Evolutionary conservation across 2,888 invertebrate species (phyloP), one percentile per base, ranked within the genome.

Genomic region (Campoplex capitator): DNA sequence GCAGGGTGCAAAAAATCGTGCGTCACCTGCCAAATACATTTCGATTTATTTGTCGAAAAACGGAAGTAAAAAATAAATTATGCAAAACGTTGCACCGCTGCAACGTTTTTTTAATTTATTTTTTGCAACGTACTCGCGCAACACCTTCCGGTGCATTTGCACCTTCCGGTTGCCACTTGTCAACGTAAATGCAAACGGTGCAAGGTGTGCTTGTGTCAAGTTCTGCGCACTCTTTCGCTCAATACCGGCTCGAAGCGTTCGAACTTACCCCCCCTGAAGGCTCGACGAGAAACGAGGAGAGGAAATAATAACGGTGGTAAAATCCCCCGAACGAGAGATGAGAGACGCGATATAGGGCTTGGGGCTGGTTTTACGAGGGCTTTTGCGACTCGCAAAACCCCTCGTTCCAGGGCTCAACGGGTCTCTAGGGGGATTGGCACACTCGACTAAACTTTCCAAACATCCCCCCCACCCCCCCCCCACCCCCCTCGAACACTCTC

Each of bases 61-160:
- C 28, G 75, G 71, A 80, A 71, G 79, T 71, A 16, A 11, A 23
- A 45, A 83, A 62, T 83, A 62, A 83, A 86, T 86, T 71, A 58
- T 45, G 58, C n/a, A 23, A 79, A 73, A 45, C 58, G 38, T 58
- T 68, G 78, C 62, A 62, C 74, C 45, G 54, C 54, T 82, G 42
- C 42, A 42, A 42, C 42, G 42, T 42, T 8, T 7, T 42, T 7
- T 23, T 23, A 23, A 23, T 23, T 23, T 23, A 23, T 23, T 23
- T 23, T 23, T 73, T 16, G 56, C 84, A 58, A 58, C 56, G 51
- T 68, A 23, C 35, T 3, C 32, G 23, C 23, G 23, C 56, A 48
- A 45, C 58, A 45, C 75, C 80, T 84, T 84, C 75, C 80, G 84
- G 70, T 75, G 68, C 74, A 79, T 74, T 83, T 38, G 58, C 23